phyloP scores from a whole-genome alignment of 2,888 invertebrate species.

The Dexiosoma caninum region DNA sequence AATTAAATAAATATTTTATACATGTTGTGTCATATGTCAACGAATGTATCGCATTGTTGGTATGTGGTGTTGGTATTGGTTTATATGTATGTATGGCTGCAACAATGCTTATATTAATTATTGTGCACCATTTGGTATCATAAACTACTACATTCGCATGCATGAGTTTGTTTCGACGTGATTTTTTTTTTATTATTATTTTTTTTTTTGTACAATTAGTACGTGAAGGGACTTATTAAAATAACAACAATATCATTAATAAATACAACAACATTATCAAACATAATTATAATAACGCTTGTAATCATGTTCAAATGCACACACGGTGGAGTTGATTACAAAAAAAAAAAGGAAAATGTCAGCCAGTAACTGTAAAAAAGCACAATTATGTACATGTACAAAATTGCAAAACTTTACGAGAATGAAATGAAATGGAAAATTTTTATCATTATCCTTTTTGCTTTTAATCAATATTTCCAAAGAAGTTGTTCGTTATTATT shows the following conservation, averaged over 20 bases:
- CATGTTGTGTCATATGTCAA: slow-evolving; percentile 18
- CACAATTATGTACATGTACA: too few relatives aligned
- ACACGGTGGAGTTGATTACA: neutral
- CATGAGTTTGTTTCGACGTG: neutral
- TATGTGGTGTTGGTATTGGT: neutral
- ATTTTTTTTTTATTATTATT: neutral
- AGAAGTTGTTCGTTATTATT: too few relatives aligned
- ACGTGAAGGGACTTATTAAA: slow-evolving; percentile 16
- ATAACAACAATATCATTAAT: neutral
- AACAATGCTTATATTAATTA: slow-evolving; percentile 1
- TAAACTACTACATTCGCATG: slow-evolving; percentile 5
- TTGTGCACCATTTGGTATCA: slow-evolving; percentile 18
- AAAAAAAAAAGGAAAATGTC: too few relatives aligned
- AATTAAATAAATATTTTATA: slow-evolving; percentile 3
- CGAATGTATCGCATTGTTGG: neutral
- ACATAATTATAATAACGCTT: slow-evolving; percentile 11
- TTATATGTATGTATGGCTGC: neutral
- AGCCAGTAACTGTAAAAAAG: neutral
- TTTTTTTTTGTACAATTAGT: neutral
- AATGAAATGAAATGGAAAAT: too few relatives aligned
- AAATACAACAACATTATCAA: neutral
- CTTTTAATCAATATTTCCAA: too few relatives aligned
- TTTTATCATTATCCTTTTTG: too few relatives aligned
- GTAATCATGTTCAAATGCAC: neutral
- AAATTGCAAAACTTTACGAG: too few relatives aligned